These are phyloP conservation scores for Epinephelus cyanopodus DNA, from an alignment of 2,113 vertebrate genomes.

Conservation along the genomic window DNA sequence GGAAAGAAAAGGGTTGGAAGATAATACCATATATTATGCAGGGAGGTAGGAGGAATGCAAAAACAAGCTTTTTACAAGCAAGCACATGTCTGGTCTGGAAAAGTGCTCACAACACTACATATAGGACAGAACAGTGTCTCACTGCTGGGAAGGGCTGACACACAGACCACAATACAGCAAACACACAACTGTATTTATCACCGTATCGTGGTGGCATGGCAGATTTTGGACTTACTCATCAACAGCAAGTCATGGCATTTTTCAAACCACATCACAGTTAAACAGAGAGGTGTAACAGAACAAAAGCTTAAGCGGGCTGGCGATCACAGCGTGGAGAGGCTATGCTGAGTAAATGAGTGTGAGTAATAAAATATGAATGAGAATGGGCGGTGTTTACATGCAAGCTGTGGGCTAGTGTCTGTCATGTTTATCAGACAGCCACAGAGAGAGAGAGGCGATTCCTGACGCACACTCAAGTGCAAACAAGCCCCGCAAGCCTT, in stretches of 20 bases:
- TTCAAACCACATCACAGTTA: slow-evolving; percentile 20
- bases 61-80: slow-evolving; percentile 78
- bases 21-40: slow-evolving; percentile 78
- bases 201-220: neutral
- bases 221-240: slow-evolving; percentile 22
- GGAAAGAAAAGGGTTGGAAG: slow-evolving; percentile 57
- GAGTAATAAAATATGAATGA: slow-evolving; percentile 68
- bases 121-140: slow-evolving; percentile 33
- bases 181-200: neutral
- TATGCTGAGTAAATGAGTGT: slow-evolving; percentile 40
- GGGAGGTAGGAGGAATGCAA: slow-evolving; percentile 76
- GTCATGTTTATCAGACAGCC: slow-evolving; percentile 60
- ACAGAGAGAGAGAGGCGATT: slow-evolving; percentile 16
- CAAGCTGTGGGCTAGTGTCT: slow-evolving; percentile 47
- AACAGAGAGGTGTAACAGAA: slow-evolving; percentile 15
- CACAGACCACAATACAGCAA: slow-evolving; percentile 19
- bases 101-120: slow-evolving; percentile 55
- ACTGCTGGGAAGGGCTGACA: slow-evolving; percentile 24
- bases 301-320: slow-evolving; percentile 24
- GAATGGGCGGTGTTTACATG: slow-evolving; percentile 60
- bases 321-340: neutral
- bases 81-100: slow-evolving; percentile 71
- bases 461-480: slow-evolving; percentile 62
- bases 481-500: slow-evolving; percentile 68
- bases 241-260: slow-evolving; percentile 6